Evolutionary conservation across 2,888 invertebrate genomes (phyloP), one percentile per base, ranked within the genome.

Genomic region (Tholera decimalis): DNA sequence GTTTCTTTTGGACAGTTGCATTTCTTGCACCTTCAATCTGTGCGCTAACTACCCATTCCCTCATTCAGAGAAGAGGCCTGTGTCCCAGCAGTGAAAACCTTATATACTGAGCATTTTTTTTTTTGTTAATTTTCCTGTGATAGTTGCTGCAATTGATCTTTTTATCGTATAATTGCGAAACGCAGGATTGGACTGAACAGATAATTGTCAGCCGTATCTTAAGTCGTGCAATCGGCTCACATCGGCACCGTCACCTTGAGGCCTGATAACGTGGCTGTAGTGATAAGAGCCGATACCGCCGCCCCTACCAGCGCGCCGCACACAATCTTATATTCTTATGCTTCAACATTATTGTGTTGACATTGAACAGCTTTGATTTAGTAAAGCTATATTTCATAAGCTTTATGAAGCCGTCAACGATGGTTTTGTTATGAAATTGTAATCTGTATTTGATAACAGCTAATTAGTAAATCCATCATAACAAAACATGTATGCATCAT

Each of bases 201-300:
- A 84, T 85, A 83, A 83, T 85, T 83, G 84, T 82, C 70, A 80
- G 80, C 82, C 85, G 84, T 91, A 91, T 89, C 89, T 87, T 77
- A 60, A 72, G 82, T 84, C 85, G 81, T 86, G 92, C 92, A 91
- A 93, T 92, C 92, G 85, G 77, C 83, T 83, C 91, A 91, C 92
- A 92, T 89, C 88, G 90, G 83, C 81, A n/a, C 88, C 89, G 92
- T 95, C 93, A 94, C 95, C 95, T 95, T 95, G 95, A 91, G 87
- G 88, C 57, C 57, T 92, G 95, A 95, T 95, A 94, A 92, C 87
- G 82, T 82, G 83, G 80, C 72, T 60, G 76, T 68, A 18, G 46
- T 82, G 83, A 83, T 82, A 82, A 82, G 68, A 62, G 33, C 39
- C 77, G 82, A 82, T 82, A 81, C 71, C 57, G 54, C 57, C 68